A percentile compares a stretch with the other conserved stretches of the same genome.
phyloP scores from a whole-genome alignment of 2,113 vertebrate genomes.

The Propithecus coquereli region DNA sequence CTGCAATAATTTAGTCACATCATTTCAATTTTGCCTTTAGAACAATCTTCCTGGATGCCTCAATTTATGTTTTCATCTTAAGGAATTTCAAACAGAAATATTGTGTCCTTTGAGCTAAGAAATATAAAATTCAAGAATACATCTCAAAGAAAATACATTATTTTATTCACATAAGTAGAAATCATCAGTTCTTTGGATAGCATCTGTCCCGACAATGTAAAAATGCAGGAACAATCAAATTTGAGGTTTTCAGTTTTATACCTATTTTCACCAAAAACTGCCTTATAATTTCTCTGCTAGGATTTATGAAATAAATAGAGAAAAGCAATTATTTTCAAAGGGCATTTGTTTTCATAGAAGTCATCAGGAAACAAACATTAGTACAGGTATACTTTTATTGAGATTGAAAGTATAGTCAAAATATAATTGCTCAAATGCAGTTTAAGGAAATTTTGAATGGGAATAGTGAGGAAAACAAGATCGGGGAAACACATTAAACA shows the following conservation, averaged over 20 bases:
- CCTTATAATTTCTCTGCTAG: background rate
- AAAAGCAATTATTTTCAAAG: slow-evolving; percentile 54
- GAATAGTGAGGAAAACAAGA: background rate
- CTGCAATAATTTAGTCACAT: background rate
- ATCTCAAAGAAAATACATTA: slow-evolving; percentile 2
- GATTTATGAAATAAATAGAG: slow-evolving; percentile 39
- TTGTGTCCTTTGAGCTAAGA: background rate
- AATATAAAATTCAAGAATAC: slow-evolving; percentile 14
- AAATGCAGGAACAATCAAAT: background rate
- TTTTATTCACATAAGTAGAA: slow-evolving; percentile 47
- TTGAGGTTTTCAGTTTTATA: background rate
- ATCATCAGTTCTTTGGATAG: slow-evolving; percentile 2
- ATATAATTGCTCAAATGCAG: background rate
- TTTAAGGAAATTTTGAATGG: background rate
- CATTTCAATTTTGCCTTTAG: slow-evolving; percentile 40
- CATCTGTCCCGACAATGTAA: background rate
- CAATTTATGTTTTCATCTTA: slow-evolving; percentile 38
- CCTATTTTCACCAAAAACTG: background rate
- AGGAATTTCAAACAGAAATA: slow-evolving; percentile 30
- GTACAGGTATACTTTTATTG: background rate
- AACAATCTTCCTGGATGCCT: background rate
- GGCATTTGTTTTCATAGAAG: background rate
- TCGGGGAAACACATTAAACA: background rate
- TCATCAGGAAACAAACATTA: slow-evolving; percentile 17
- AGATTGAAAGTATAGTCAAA: background rate